Base-by-base conservation (phyloP, 2,113 vertebrate genomes). In the Lepisosteus oculatus region DNA sequence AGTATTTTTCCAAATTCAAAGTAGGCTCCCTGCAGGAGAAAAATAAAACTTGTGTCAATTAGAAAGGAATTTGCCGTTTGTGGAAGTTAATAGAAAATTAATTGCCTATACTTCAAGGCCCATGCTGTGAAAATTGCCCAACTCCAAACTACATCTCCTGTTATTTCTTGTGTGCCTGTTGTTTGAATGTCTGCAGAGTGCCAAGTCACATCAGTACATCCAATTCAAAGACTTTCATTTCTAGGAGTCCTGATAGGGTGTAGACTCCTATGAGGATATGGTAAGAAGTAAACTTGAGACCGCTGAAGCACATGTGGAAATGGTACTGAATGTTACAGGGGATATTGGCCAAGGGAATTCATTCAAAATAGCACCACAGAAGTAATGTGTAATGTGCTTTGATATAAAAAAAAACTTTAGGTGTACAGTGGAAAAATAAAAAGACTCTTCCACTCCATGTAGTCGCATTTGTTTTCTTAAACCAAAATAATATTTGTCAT, bases 11-110 rank as follows among this genome's bases (percentile, higher is more conserved):
- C 67, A n/a, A 67, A 67, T 67, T 47, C 42, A 55, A 67, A 45
- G 65, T 59, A 67, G 55, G 55, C 59, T 72, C 57, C 29, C 71
- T 15, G 43, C 55, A 61, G 17, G 71, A 67, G 43, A 72, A 67
- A 67, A 61, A 72, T 67, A 67, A 67, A 72, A 72, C 67, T 43
- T 55, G 47, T 61, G 71, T 72, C 71, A 72, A 72, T 67, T 67
- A 72, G 44, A 13, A 9, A 59, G 55, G 55, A 47, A 72, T 72
- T 67, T 67, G 71, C 71, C 67, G 71, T 61, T 67, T 72, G 71
- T 47, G 71, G 29, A 67, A 47, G 55, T 67, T 72, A 72, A 72
- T 72, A 72, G 55, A 59, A 72, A 57, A 72, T 67, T 72, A 72
- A 72, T 72, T 67, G 65, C 65, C 64, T 72, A 66, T 59, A 72